phyloP scores from a whole-genome alignment of 2,797 vertebrate genomes.

The Poeciliopsis turneri region DNA sequence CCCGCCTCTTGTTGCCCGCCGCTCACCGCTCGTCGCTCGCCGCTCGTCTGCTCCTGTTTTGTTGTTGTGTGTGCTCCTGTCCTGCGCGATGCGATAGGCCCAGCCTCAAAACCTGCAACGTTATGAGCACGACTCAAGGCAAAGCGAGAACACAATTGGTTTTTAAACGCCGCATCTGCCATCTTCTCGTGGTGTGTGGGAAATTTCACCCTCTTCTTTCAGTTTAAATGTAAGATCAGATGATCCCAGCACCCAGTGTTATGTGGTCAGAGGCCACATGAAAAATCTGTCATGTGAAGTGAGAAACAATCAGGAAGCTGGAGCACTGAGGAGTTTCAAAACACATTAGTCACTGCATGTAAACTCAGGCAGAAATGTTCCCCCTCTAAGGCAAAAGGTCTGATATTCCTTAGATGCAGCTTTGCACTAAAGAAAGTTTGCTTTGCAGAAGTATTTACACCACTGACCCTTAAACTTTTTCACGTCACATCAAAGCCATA shows the following conservation, averaged over 20 bases:
- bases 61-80: conserved; percentile 58
- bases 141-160: conserved; percentile 46
- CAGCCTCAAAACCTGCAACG: conserved; percentile 42
- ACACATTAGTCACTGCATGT: not conserved
- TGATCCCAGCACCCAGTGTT: not conserved
- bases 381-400: not conserved
- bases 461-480: not conserved
- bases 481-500: not conserved
- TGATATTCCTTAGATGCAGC: not conserved
- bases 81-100: conserved; percentile 43
- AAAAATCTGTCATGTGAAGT: not conserved
- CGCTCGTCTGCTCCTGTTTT: conserved; percentile 76
- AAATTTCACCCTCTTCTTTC: not conserved
- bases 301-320: not conserved
- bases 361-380: not conserved
- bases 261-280: not conserved
- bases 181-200: not conserved
- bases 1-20: too few relatives aligned
- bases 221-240: not conserved
- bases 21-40: conserved; percentile 1
- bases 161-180: conserved; percentile 2
- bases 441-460: not conserved
- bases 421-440: not conserved
- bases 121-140: conserved; percentile 53
- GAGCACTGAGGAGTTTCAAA: not conserved